phyloP scores from a whole-genome alignment of 2,113 vertebrate species.

The Arvicanthis niloticus region DNA sequence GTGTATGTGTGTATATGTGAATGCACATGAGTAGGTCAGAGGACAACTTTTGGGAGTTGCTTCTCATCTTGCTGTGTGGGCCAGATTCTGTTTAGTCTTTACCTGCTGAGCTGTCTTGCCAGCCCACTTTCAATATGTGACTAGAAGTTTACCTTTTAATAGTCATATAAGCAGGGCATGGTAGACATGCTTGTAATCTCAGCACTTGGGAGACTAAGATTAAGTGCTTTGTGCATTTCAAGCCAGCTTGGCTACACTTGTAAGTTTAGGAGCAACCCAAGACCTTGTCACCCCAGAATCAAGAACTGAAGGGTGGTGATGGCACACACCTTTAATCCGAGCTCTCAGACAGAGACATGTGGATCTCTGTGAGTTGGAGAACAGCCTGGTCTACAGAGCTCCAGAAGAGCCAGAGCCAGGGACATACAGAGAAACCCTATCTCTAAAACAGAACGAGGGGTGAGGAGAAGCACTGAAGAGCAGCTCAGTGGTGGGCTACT shows the following conservation, averaged over 20 bases:
- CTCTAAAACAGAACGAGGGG: not conserved
- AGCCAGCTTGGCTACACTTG: not conserved
- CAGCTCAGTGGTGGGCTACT: not conserved
- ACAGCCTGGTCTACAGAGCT: not conserved
- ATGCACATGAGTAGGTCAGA: not conserved
- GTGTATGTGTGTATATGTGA: not conserved
- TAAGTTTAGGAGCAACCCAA: not conserved
- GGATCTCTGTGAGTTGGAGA: not conserved
- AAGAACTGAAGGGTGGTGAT: not conserved
- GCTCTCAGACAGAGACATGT: not conserved
- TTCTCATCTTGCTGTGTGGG: not conserved
- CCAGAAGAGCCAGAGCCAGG: not conserved
- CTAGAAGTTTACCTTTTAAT: conserved; percentile 38
- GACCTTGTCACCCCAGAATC: not conserved
- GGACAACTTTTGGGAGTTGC: not conserved
- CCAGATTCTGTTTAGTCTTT: not conserved
- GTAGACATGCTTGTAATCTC: not conserved
- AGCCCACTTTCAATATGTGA: not conserved
- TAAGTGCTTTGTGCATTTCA: not conserved
- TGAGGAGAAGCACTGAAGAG: not conserved
- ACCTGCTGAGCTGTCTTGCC: not conserved
- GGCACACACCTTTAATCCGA: not conserved
- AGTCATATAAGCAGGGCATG: not conserved
- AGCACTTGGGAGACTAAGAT: not conserved
- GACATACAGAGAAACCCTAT: not conserved